These are phyloP conservation scores for Rhipidura dahli DNA, from an alignment of 2,113 vertebrate genomes.

Conservation along the genomic window DNA sequence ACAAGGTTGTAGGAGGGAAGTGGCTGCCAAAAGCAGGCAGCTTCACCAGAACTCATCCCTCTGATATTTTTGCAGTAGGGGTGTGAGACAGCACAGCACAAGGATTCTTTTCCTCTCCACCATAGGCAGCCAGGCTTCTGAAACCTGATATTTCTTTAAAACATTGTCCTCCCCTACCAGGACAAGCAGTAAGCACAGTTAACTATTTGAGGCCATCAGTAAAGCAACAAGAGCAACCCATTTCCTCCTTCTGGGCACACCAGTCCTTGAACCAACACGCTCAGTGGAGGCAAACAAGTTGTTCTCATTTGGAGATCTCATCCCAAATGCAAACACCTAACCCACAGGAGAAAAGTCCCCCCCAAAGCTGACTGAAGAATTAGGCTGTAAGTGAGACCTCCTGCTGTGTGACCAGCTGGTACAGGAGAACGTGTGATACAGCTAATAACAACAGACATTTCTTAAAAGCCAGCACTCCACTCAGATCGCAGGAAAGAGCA, in stretches of 20 bases:
- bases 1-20: constrained; percentile 44
- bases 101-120: background rate
- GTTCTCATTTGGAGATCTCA: background rate
- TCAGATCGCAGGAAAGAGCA: background rate
- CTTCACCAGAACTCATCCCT: constrained; percentile 10
- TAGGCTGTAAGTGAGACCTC: background rate
- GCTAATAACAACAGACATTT: constrained; percentile 1
- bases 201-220: background rate
- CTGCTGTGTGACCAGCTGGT: constrained; percentile 25
- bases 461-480: background rate
- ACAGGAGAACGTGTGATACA: background rate
- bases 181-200: background rate
- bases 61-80: background rate
- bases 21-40: constrained; percentile 32
- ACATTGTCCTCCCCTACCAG: background rate
- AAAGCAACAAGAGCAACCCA: background rate
- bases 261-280: background rate
- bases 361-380: background rate
- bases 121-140: background rate
- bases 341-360: background rate
- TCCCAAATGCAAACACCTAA: constrained; percentile 21
- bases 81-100: background rate
- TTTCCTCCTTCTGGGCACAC: background rate
- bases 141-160: constrained; percentile 3
- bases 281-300: background rate